Evolutionary conservation across 2,797 vertebrate genomes (phyloP).

Genomic region (Prionace glauca): DNA sequence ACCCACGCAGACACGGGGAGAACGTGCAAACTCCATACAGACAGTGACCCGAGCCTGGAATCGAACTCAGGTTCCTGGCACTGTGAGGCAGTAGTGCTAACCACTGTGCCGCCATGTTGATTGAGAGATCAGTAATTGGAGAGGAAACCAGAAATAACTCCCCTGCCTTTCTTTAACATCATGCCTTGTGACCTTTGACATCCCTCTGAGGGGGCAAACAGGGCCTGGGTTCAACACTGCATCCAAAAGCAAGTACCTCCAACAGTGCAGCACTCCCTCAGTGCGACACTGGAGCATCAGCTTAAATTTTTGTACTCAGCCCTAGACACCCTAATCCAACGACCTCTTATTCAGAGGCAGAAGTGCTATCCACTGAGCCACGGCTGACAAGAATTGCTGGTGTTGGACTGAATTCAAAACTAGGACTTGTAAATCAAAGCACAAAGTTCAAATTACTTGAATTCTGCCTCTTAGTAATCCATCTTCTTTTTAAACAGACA

Average conservation of each 20-base stretch:
- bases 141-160: no score
- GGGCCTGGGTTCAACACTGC: background rate
- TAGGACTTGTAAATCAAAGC: background rate
- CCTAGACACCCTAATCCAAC: background rate
- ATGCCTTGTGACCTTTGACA: no score
- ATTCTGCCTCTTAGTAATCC: background rate
- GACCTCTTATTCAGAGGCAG: background rate
- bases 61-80: no score
- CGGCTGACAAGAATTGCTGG: background rate
- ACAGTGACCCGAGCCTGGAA: no score
- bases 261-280: background rate
- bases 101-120: no score
- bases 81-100: no score
- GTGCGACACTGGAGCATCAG: background rate
- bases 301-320: background rate
- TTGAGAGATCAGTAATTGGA: no score
- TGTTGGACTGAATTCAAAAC: background rate
- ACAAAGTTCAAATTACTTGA: background rate
- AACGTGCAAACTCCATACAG: no score
- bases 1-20: no score
- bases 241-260: background rate
- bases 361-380: background rate
- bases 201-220: background rate
- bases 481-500: background rate
- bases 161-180: no score